A percentile compares a stretch with the other conserved stretches of the same genome.
These are phyloP conservation scores for Cantharis flavilabris DNA, from an alignment of 2,888 invertebrate species.

Conservation along the genomic window DNA sequence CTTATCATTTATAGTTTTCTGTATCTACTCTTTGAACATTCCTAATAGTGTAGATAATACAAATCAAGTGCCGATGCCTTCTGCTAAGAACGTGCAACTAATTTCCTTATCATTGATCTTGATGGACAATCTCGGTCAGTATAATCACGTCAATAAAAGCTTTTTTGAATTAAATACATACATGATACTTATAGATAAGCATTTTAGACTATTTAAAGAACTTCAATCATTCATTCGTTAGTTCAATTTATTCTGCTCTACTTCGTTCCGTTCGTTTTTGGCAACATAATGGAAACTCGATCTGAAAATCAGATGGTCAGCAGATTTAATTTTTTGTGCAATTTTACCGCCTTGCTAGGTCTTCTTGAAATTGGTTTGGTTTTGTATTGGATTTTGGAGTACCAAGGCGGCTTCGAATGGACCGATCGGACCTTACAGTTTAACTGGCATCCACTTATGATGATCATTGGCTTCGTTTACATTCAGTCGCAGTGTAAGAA, in stretches of 20 bases:
- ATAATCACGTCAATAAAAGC: too few species aligned
- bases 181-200: neutral
- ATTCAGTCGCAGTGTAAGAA: slow-evolving; percentile 79
- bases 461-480: slow-evolving; percentile 82
- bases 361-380: slow-evolving; percentile 61
- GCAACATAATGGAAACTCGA: slow-evolving; percentile 49
- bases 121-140: neutral
- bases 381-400: slow-evolving; percentile 65
- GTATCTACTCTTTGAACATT: neutral
- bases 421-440: slow-evolving; percentile 67
- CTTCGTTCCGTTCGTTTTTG: neutral
- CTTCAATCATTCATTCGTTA: neutral
- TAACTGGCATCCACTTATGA: slow-evolving; percentile 87
- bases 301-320: slow-evolving; percentile 49
- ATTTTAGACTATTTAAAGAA: neutral
- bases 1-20: too few species aligned
- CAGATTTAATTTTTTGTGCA: slow-evolving; percentile 56
- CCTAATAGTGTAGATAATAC: too few species aligned
- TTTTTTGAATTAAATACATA: too few species aligned
- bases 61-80: too few species aligned
- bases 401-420: slow-evolving; percentile 71
- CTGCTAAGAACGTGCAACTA: too few species aligned
- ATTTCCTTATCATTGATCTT: too few species aligned
- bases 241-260: neutral
- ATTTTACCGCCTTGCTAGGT: slow-evolving; percentile 58